Percentiles rank a stretch among this genome's conserved stretches.
phyloP scores from a whole-genome alignment of 2,797 vertebrate species.

The Enteromius afrohamiltoni region DNA sequence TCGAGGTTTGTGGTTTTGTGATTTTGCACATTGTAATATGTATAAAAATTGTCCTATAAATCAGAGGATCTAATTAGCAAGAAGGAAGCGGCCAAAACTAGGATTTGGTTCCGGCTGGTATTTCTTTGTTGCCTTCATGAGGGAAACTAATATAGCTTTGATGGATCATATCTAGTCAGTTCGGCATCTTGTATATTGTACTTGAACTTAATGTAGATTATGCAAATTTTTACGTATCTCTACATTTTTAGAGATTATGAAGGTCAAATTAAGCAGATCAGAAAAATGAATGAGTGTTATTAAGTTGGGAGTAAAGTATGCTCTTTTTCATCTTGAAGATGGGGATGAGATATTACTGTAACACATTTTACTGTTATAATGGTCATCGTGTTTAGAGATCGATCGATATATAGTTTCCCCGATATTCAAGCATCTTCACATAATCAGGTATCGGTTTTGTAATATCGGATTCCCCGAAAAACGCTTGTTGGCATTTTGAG shows the following conservation, averaged over 20 bases:
- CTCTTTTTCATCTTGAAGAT: constrained; percentile 12
- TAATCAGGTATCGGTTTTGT: too few species aligned
- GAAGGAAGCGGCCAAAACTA: constrained; percentile 14
- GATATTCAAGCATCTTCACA: too few species aligned
- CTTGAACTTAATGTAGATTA: neutral
- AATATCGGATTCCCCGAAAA: too few species aligned
- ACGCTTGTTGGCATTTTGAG: too few species aligned
- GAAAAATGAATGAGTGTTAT: neutral
- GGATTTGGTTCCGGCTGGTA: neutral
- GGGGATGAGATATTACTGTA: neutral
- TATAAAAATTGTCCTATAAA: constrained; percentile 2
- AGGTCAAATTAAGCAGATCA: constrained; percentile 3
- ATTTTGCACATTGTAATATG: constrained; percentile 42
- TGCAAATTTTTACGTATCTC: neutral
- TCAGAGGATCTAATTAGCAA: neutral
- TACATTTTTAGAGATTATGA: neutral
- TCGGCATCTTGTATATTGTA: constrained; percentile 25
- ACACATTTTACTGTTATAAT: neutral
- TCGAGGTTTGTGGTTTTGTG: constrained; percentile 26
- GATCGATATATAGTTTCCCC: too few species aligned
- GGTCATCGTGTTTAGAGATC: neutral
- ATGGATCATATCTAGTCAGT: constrained; percentile 23
- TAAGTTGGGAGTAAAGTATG: neutral
- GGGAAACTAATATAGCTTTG: constrained; percentile 16
- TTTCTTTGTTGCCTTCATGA: constrained; percentile 18